Conservation (phyloP, 1,140 invertebrate genomes). For the Lutraria rhynchaena region DNA sequence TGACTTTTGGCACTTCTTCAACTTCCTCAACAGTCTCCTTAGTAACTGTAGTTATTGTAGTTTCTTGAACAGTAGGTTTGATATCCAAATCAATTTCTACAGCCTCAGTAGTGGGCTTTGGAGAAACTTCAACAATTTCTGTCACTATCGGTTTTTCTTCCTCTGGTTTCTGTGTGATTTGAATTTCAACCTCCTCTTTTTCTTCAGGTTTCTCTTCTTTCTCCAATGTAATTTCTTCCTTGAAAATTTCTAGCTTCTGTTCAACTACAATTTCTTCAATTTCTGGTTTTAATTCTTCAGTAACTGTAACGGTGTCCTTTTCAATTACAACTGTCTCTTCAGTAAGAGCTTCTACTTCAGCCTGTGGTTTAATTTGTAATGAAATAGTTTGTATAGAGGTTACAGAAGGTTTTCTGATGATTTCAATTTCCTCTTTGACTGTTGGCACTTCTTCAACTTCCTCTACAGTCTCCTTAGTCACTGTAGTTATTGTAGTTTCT, state of each 20-base stretch:
- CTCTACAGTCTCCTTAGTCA: slow-evolving; percentile 35
- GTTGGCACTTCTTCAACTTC: slow-evolving; percentile 9
- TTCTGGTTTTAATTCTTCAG: slow-evolving; percentile 2
- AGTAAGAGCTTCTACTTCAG: slow-evolving; percentile 44
- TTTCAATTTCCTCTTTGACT: slow-evolving; percentile 39
- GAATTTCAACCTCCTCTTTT: no score
- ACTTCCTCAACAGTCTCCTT: slow-evolving; percentile 22
- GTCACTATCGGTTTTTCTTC: slow-evolving; percentile 6
- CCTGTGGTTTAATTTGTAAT: slow-evolving; percentile 22
- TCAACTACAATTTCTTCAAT: slow-evolving; percentile 24
- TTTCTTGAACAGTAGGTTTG: slow-evolving; percentile 13
- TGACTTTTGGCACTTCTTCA: slow-evolving; percentile 26
- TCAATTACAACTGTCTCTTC: slow-evolving; percentile 56
- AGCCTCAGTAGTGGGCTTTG: slow-evolving; percentile 3
- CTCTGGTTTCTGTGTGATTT: no score
- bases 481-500: slow-evolving; percentile 5
- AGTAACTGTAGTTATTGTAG: slow-evolving; percentile 10
- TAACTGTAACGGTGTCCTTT: slow-evolving; percentile 57
- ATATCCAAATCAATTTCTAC: slow-evolving; percentile 41
- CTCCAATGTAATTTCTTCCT: slow-evolving; percentile 40
- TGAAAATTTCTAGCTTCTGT: background rate
- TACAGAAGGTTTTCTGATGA: slow-evolving; percentile 33
- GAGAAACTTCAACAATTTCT: slow-evolving; percentile 33
- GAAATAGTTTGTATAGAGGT: no score
- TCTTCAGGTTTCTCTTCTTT: background rate